Conservation (phyloP, 2,113 vertebrate species). For the Oreocharis arfaki region DNA sequence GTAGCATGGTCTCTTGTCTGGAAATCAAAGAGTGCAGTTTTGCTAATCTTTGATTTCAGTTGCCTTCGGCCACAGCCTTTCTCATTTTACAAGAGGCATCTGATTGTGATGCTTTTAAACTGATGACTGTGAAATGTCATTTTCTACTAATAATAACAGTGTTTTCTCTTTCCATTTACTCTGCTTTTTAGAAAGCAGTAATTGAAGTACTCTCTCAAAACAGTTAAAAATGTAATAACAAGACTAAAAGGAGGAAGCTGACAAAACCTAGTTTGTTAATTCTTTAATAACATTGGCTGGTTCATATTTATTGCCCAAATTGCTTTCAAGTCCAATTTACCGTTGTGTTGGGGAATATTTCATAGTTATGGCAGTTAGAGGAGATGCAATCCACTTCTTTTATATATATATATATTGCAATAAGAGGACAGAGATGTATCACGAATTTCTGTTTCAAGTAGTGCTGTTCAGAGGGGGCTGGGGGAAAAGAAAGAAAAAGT, state of each 20-base stretch:
- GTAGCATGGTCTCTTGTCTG: slow-evolving; percentile 25
- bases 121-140: slow-evolving; percentile 53
- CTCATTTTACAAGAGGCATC: slow-evolving; percentile 31
- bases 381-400: background rate
- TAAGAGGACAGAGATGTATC: background rate
- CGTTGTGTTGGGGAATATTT: background rate
- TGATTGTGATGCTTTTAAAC: slow-evolving; percentile 68
- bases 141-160: slow-evolving; percentile 42
- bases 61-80: slow-evolving; percentile 26
- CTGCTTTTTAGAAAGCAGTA: background rate
- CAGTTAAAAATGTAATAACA: slow-evolving; percentile 24
- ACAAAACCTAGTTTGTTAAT: background rate
- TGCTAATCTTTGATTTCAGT: slow-evolving; percentile 56
- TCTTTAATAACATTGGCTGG: background rate
- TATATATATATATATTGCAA: background rate
- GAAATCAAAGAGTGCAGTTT: slow-evolving; percentile 32
- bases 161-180: slow-evolving; percentile 40
- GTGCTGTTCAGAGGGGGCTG: background rate
- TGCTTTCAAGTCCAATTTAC: background rate
- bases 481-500: background rate
- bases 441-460: background rate
- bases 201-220: background rate
- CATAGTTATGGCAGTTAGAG: background rate
- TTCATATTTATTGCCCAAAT: background rate
- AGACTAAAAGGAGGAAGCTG: background rate